phyloP scores from a whole-genome alignment of 2,888 invertebrate species.

The Spisula subtruncata region DNA sequence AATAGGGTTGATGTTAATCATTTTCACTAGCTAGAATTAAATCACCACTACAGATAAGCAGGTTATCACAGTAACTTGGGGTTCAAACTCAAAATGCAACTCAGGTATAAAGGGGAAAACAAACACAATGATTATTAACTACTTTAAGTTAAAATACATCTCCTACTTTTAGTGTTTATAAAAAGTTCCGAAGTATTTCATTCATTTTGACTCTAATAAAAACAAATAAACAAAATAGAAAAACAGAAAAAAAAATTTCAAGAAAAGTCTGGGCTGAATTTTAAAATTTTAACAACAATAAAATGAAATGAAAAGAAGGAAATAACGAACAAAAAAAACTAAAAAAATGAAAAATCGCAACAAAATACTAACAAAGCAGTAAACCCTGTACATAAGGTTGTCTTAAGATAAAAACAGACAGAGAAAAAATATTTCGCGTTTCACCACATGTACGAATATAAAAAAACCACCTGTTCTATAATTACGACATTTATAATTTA shows the following conservation, averaged over 20 bases:
- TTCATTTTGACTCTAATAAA: neutral
- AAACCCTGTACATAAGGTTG: constrained; percentile 18
- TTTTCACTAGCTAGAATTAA: constrained; percentile 37
- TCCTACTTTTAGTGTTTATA: neutral
- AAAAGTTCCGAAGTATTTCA: neutral
- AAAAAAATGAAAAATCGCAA: neutral
- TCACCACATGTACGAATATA: neutral
- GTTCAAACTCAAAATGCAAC: constrained; percentile 50
- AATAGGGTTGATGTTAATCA: constrained; percentile 12
- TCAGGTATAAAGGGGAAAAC: constrained; percentile 22
- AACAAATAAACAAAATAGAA: neutral
- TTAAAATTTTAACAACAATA: neutral
- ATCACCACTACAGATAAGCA: constrained; percentile 18
- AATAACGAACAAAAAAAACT: too few relatives aligned
- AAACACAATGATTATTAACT: constrained; percentile 15
- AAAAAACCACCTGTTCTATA: neutral
- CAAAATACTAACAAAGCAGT: constrained; percentile 11
- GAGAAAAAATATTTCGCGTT: neutral
- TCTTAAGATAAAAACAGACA: neutral
- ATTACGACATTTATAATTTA: constrained; percentile 7
- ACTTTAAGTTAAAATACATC: neutral
- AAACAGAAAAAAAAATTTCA: neutral
- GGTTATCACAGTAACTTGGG: constrained; percentile 41
- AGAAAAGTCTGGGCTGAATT: neutral
- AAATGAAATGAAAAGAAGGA: constrained; percentile 23